phyloP scores from a whole-genome alignment of 1,140 invertebrate genomes.

The Hyles vespertilio region DNA sequence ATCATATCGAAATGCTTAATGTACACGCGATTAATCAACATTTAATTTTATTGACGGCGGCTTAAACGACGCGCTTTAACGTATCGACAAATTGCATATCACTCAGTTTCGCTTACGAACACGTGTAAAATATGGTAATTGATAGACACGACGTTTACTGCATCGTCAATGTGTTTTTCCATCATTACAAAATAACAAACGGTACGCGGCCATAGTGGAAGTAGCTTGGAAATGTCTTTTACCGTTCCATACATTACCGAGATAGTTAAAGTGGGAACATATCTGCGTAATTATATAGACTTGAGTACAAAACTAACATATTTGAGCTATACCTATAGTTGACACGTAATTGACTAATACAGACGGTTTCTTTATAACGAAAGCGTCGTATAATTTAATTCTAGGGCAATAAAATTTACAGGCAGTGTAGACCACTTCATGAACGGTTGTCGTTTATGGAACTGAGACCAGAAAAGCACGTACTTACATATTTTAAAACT shows the following conservation, averaged over 20 bases:
- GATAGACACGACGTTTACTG: too few species aligned
- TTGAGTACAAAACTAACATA: neutral
- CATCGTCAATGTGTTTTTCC: too few species aligned
- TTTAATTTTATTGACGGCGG: neutral
- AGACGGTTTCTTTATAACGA: neutral
- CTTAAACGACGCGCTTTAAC: neutral
- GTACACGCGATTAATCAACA: constrained; percentile 16
- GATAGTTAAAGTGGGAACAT: too few species aligned
- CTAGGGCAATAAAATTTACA: constrained; percentile 15
- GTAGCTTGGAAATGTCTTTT: too few species aligned
- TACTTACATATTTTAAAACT: constrained; percentile 31
- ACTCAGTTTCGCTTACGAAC: too few species aligned
- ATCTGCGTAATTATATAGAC: too few species aligned
- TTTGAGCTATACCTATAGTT: neutral
- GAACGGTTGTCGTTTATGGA: constrained; percentile 16
- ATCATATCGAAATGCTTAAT: constrained; percentile 18
- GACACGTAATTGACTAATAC: constrained; percentile 3
- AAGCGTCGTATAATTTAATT: constrained; percentile 13
- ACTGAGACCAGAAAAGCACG: constrained; percentile 15
- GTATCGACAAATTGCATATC: neutral
- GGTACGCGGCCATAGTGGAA: too few species aligned
- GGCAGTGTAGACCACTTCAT: constrained; percentile 9
- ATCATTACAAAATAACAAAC: too few species aligned
- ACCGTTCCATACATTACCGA: too few species aligned
- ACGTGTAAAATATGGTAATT: too few species aligned